phyloP scores from a whole-genome alignment of 2,888 invertebrate genomes.

The Asteroscopus sphinx region DNA sequence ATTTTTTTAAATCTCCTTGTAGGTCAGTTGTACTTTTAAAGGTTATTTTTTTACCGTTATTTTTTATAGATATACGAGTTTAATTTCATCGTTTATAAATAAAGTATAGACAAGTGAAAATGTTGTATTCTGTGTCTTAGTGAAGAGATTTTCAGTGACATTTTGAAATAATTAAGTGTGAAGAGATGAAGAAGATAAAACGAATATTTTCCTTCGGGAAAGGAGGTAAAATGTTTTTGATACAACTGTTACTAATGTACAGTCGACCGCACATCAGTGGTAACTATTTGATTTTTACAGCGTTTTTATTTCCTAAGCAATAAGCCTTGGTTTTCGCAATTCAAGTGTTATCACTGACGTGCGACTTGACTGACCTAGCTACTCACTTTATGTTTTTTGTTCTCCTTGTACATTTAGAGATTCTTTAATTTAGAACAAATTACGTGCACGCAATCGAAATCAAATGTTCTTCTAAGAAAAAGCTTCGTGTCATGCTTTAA shows the following conservation, averaged over 20 bases:
- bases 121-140: not conserved
- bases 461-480: slow-evolving; percentile 10
- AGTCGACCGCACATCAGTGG: too few relatives aligned
- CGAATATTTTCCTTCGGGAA: slow-evolving; percentile 80
- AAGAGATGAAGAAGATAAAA: slow-evolving; percentile 82
- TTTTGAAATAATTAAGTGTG: slow-evolving; percentile 24
- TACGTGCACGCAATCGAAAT: slow-evolving; percentile 35
- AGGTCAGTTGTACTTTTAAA: too few relatives aligned
- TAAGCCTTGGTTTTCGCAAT: too few relatives aligned
- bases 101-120: slow-evolving; percentile 24
- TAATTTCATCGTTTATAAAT: not conserved
- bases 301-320: too few relatives aligned
- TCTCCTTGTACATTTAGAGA: not conserved
- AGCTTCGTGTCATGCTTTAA: not conserved
- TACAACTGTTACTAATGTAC: not conserved
- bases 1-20: too few relatives aligned
- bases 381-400: too few relatives aligned
- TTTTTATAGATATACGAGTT: slow-evolving; percentile 2
- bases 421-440: slow-evolving; percentile 5
- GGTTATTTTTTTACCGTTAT: not conserved
- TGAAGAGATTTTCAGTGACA: slow-evolving; percentile 16
- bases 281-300: too few relatives aligned
- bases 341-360: too few relatives aligned
- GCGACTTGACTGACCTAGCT: too few relatives aligned
- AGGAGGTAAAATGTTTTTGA: slow-evolving; percentile 70